Evolutionary conservation across 2,113 vertebrate species (phyloP), one percentile per base, ranked within the genome.

Genomic region (Ibidorhyncha struthersii): DNA sequence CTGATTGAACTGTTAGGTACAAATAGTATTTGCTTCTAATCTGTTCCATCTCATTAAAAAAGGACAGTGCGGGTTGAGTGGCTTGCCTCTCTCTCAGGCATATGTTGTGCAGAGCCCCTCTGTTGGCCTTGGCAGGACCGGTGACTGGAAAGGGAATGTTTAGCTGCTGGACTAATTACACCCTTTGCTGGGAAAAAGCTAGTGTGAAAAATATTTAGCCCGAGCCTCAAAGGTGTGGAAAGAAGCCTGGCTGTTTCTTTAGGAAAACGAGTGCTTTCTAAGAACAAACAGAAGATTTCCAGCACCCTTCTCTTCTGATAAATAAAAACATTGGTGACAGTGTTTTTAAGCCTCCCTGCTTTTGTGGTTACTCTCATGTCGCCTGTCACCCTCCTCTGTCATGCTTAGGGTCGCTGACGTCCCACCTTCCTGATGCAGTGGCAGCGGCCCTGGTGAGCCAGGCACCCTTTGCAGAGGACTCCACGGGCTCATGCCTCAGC

Each of bases 361-460:
- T 55, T 9, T 0, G 1, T 40, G 49, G 50, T 40, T 76, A 38
- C 41, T 34, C 47, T 84, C n/a, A 18, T 58, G 62, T 15, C 45
- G 41, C 41, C 41, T 66, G 40, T 32, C 20, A 40, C 63, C 27
- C 19, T 65, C 40, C 27, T 43, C 63, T 66, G 29, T 43, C 29
- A 10, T 30, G 34, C 34, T 73, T 2, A 3, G 19, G 5, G 18
- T 43, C 15, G 1, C 21, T 8, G 11, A 3, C 45, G 41, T 73
- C 47, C 58, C 45, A 52, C 49, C 9, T 55, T 56, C 14, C 49
- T 25, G 49, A 25, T 3, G 49, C 22, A 50, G 49, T 3, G 23
- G 49, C 22, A 23, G 49, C 49, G 25, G 22, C 49, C 49, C 65
- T 0, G 0, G 40, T 0, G 0, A 6, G n/a, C n/a, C 3, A 0